Evolutionary conservation across 2,797 vertebrate species (phyloP), one percentile per base, ranked within the genome.

Genomic region (Platalea minor): DNA sequence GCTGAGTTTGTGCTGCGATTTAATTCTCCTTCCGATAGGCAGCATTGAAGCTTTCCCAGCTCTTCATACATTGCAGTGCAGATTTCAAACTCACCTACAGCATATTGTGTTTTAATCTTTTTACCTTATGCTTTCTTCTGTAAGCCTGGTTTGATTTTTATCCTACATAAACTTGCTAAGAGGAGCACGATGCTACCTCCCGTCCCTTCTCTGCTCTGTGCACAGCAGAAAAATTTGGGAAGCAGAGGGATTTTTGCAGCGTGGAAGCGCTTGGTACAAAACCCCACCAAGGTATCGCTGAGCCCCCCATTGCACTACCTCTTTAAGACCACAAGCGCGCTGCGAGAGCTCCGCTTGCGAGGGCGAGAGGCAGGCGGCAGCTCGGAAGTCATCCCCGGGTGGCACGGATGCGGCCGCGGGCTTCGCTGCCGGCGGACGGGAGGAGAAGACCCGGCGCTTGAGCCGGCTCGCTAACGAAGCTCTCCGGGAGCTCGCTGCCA

Each of bases 161-260:
- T n/a, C 33, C 25, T 12, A 0, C 3, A 2, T 8, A 10, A 70
- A 0, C 46, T 61, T 9, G 31, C 25, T 8, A 3, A 48, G 68
- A 79, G 85, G 56, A 85, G n/a, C 10, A 2, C 0, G 31, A 3
- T n/a, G 73, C 89, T 81, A 3, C 51, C 72, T 80, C 60, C n/a
- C 6, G 0, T 46, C 41, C 65, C 17, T 46, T 46, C 43, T 54
- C 68, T 0, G 0, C 25, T 35, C 19, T 0, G 0, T 11, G 25
- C 51, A 9, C 14, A 13, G 70, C 59, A 17, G 3, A 4, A 51
- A 33, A 39, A 39, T 6, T 9, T 0, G 17, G 39, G 43, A 35
- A 64, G 50, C 74, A 11, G 69, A 3, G 9, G 51, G 51, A 19
- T 53, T 41, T 48, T 74, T 18, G 70, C 20, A 1, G 37, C 1